Evolutionary conservation across 2,797 vertebrate species (phyloP).

Genomic region (Petrocephalus sullivani): DNA sequence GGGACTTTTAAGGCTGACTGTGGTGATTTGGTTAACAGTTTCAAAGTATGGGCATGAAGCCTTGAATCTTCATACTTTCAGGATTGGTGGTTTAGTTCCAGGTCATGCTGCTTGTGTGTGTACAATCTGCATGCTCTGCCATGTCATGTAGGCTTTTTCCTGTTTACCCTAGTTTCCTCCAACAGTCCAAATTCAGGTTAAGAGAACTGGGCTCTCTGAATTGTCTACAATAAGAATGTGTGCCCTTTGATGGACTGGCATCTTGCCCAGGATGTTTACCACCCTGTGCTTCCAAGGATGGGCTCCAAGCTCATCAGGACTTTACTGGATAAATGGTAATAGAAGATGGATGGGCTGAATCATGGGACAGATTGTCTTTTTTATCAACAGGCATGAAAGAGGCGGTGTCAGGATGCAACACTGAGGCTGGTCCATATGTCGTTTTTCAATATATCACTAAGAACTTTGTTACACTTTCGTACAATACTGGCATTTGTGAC

Average conservation of each 20-base stretch:
- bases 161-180: background rate
- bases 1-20: constrained; percentile 35
- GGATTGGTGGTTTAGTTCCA: background rate
- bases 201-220: background rate
- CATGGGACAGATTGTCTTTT: background rate
- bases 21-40: constrained; percentile 45
- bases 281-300: background rate
- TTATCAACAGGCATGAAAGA: background rate
- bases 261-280: background rate
- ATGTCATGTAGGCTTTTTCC: background rate
- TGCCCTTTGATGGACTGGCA: background rate
- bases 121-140: background rate
- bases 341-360: background rate
- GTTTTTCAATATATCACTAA: background rate
- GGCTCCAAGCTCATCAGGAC: background rate
- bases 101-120: background rate
- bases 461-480: background rate
- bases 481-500: background rate
- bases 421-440: background rate
- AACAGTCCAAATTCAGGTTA: background rate
- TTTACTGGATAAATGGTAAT: background rate
- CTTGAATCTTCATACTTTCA: background rate
- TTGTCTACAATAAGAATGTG: background rate
- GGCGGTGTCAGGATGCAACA: background rate
- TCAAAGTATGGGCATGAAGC: constrained; percentile 21